Percentiles rank a stretch among this genome's conserved stretches.
Conservation (phyloP, 2,113 vertebrate genomes). For the Trichechus manatus region DNA sequence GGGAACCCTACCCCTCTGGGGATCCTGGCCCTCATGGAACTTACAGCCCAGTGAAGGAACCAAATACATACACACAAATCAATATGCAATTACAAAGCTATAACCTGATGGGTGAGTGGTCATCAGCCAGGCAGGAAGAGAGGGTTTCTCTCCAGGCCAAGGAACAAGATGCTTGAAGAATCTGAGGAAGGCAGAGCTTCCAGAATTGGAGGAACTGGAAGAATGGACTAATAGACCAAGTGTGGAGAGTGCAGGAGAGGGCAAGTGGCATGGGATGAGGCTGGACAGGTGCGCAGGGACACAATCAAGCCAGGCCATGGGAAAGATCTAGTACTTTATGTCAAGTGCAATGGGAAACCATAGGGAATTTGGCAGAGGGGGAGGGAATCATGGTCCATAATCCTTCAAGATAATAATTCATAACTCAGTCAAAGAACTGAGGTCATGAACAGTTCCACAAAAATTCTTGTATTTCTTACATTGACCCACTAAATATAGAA, state of each 20-base stretch:
- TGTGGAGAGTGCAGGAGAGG: not conserved
- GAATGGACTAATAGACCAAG: not conserved
- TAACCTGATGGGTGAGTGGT: not conserved
- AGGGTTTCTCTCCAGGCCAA: not conserved
- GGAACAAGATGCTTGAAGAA: not conserved
- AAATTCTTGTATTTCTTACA: not conserved
- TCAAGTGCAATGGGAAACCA: too few species aligned
- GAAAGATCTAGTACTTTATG: not conserved
- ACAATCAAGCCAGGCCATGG: accelerated
- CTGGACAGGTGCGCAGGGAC: not conserved
- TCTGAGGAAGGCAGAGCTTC: not conserved
- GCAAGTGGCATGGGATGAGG: not conserved
- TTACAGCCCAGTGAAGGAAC: not conserved
- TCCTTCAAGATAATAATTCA: not conserved
- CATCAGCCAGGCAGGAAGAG: not conserved
- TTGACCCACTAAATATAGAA: not conserved
- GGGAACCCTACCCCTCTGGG: not conserved
- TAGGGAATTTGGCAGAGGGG: not conserved
- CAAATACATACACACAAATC: not conserved
- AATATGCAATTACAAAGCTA: too few species aligned
- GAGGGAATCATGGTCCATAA: not conserved
- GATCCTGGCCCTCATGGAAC: not conserved
- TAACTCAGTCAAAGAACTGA: not conserved
- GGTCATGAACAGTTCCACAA: not conserved
- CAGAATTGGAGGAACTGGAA: not conserved